Base-by-base conservation (phyloP, 2,113 vertebrate species). In the Saguinus midas region DNA sequence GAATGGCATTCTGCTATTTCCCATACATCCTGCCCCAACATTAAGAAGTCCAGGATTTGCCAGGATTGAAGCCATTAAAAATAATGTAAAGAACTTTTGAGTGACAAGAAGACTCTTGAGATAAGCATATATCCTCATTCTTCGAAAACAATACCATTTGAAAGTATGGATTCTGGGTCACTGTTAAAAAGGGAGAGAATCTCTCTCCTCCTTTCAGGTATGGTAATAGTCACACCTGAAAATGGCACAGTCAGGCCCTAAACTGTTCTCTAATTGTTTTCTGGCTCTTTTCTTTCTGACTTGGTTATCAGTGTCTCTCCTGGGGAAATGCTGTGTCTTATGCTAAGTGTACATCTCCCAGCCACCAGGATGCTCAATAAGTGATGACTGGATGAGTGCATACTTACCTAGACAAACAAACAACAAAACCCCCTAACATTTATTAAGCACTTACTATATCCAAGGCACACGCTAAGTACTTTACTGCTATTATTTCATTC, bases 11-110 rank as follows among this genome's bases (percentile, higher is more conserved):
- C 40, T 23, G 40, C n/a, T 89, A 29, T 87, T 95, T 94, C 66
- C 87, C 52, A 68, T 68, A 73, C n/a, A 83, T 68, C 80, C 37
- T 84, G 35, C 37, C 64, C n/a, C 18, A 78, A 64, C 20, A 35
- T 76, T 83, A 43, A 83, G 80, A 50, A 83, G 91, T 32, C 86
- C 21, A 87, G 40, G 48, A 92, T 80, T 90, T 89, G 20, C 81
- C 80, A 87, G 78, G 14, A 45, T 48, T n/a, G 61, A 80, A 72
- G n/a, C 32, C 82, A 52, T 91, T 81, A 57, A 81, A 95, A 89
- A 78, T 29, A 91, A 83, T 61, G 40, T 45, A 76, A 94, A 92
- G 40, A 17, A 4, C 72, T 95, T 89, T 58, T 76, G 88, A 95
- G 57, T 81, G 29, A 68, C 55, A 68, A 32, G 35, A 91, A 48